Conservation (phyloP, 1,140 invertebrate species). For the Ceratoteleas bidentatus region DNA sequence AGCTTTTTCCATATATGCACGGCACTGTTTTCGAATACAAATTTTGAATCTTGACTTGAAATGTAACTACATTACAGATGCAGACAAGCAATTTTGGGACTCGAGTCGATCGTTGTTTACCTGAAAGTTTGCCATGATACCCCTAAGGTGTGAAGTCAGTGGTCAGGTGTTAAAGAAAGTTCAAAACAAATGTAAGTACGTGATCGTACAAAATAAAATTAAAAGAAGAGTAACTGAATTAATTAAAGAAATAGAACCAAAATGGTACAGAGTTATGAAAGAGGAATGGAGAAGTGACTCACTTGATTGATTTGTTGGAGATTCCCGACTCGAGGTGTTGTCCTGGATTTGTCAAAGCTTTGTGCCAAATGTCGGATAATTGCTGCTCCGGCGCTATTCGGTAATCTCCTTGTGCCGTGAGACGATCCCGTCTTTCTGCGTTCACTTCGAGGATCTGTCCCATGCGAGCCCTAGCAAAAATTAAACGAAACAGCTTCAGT, state of each 20-base stretch:
- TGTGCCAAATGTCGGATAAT: slow-evolving; percentile 80
- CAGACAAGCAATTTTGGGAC: slow-evolving; percentile 16
- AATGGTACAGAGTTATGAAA: too few relatives aligned
- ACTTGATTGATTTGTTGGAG: slow-evolving; percentile 73
- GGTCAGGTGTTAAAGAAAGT: slow-evolving; percentile 1
- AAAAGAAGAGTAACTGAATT: slow-evolving; percentile 7
- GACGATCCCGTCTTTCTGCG: slow-evolving; percentile 74
- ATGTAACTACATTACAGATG: too few relatives aligned
- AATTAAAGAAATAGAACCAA: slow-evolving; percentile 6
- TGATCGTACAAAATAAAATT: not conserved
- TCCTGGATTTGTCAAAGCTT: slow-evolving; percentile 76
- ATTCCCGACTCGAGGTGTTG: slow-evolving; percentile 64
- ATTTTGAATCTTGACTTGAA: too few relatives aligned
- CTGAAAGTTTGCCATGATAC: slow-evolving; percentile 81
- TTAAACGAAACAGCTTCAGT: slow-evolving; percentile 18
- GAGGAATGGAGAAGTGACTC: slow-evolving; percentile 11
- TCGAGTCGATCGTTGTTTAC: too few relatives aligned
- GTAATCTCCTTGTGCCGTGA: slow-evolving; percentile 73
- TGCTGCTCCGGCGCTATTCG: slow-evolving; percentile 75
- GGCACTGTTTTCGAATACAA: too few relatives aligned
- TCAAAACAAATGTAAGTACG: too few relatives aligned
- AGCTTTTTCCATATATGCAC: too few relatives aligned
- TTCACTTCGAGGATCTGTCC: slow-evolving; percentile 75
- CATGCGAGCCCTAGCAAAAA: slow-evolving; percentile 68
- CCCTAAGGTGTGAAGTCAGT: slow-evolving; percentile 62